Evolutionary conservation across 2,797 vertebrate species (phyloP).

Genomic region (Linurgus olivaceus): DNA sequence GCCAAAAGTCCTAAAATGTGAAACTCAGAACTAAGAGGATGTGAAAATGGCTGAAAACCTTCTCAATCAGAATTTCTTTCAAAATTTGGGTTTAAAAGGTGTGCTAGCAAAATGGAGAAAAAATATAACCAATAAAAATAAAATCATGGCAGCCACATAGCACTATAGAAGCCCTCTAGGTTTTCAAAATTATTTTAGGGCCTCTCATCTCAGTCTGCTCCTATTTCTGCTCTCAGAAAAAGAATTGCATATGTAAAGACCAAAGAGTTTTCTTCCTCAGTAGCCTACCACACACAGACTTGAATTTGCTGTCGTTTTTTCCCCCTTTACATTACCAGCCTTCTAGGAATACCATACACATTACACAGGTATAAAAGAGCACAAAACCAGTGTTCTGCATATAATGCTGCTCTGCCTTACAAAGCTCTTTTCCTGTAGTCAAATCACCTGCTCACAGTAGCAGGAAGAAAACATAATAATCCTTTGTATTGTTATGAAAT

Average conservation of each 20-base stretch:
- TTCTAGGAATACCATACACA: neutral
- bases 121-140: neutral
- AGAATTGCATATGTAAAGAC: neutral
- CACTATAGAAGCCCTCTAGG: neutral
- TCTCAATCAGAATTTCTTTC: neutral
- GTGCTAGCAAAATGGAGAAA: neutral
- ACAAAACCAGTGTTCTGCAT: neutral
- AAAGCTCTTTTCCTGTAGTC: neutral
- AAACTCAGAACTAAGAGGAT: neutral
- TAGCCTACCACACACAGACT: neutral
- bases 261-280: neutral
- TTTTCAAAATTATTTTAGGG: neutral
- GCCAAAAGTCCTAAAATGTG: neutral
- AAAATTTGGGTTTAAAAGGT: neutral
- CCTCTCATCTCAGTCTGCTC: neutral
- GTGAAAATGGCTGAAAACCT: neutral
- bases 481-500: neutral
- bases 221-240: neutral
- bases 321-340: neutral
- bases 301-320: accelerated
- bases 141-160: neutral
- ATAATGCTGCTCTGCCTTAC: neutral
- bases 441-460: neutral
- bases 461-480: neutral
- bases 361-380: neutral